These are phyloP conservation scores for Beris chalybata DNA, from an alignment of 2,888 invertebrate genomes.

Conservation along the genomic window DNA sequence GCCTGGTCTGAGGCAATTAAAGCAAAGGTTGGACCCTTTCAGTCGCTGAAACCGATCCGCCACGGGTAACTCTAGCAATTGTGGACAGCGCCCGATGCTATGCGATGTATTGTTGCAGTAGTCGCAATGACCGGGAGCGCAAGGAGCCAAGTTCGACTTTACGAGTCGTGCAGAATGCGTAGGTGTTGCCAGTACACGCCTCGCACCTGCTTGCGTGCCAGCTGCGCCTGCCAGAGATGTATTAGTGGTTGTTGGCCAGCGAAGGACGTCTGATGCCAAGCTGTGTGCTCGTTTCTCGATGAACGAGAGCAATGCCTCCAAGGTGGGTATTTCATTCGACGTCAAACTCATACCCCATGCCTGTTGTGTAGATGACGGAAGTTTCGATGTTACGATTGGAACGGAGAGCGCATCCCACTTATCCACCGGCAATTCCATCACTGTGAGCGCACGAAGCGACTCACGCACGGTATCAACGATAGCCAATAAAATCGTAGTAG, in stretches of 20 bases:
- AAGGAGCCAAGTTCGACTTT: background rate
- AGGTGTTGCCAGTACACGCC: background rate
- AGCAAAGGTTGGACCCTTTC: conserved; percentile 28
- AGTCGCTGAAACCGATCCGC: conserved; percentile 24
- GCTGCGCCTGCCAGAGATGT: background rate
- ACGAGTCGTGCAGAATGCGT: background rate
- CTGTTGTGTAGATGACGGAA: background rate
- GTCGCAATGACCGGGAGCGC: background rate
- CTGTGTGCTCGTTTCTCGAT: background rate
- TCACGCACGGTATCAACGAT: background rate
- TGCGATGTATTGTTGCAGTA: conserved; percentile 17
- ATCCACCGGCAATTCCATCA: background rate
- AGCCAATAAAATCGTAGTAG: background rate
- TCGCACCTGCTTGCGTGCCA: background rate
- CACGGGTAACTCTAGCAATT: conserved; percentile 25
- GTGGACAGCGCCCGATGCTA: conserved; percentile 22
- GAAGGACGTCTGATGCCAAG: background rate
- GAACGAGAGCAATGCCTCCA: background rate
- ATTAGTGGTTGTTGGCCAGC: background rate
- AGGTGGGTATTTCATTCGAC: background rate
- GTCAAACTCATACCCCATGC: background rate
- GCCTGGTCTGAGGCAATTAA: conserved; percentile 31
- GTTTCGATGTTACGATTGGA: background rate
- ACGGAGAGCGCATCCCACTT: background rate
- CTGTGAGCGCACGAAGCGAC: background rate